Conservation (phyloP, 2,797 vertebrate species). For the Oreonectes daqikongensis region DNA sequence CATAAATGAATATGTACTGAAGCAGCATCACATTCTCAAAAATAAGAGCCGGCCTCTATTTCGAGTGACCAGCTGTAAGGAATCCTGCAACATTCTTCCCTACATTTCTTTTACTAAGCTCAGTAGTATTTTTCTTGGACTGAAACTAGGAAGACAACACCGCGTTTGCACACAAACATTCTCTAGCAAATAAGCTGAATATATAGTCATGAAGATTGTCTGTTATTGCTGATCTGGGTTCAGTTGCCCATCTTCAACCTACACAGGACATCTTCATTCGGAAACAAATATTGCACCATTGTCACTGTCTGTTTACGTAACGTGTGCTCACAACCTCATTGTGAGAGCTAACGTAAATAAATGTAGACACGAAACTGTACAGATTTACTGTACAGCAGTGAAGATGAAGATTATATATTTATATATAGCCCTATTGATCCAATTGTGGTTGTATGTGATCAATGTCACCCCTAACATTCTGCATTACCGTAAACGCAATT, state of each 20-base stretch:
- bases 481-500: slow-evolving; percentile 30
- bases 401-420: slow-evolving; percentile 50
- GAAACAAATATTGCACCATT: slow-evolving; percentile 80
- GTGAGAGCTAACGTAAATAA: slow-evolving; percentile 64
- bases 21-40: slow-evolving; percentile 6
- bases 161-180: slow-evolving; percentile 65
- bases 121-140: slow-evolving; percentile 51
- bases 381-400: slow-evolving; percentile 59
- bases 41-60: slow-evolving; percentile 27
- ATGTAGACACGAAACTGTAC: slow-evolving; percentile 57
- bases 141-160: slow-evolving; percentile 61
- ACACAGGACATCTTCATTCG: slow-evolving; percentile 75
- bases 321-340: slow-evolving; percentile 69
- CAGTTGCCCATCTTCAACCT: slow-evolving; percentile 68
- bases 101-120: slow-evolving; percentile 28
- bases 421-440: slow-evolving; percentile 62
- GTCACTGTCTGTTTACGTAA: slow-evolving; percentile 80
- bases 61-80: slow-evolving; percentile 29
- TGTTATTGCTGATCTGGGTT: slow-evolving; percentile 79
- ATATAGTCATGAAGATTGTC: slow-evolving; percentile 78
- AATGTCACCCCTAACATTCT: slow-evolving; percentile 34
- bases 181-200: slow-evolving; percentile 68
- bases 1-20: not conserved
- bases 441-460: slow-evolving; percentile 54
- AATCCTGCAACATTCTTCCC: slow-evolving; percentile 37